Evolutionary conservation across 2,888 invertebrate genomes (phyloP), one percentile per base, ranked within the genome.

Genomic region (Leptinotarsa juncta): DNA sequence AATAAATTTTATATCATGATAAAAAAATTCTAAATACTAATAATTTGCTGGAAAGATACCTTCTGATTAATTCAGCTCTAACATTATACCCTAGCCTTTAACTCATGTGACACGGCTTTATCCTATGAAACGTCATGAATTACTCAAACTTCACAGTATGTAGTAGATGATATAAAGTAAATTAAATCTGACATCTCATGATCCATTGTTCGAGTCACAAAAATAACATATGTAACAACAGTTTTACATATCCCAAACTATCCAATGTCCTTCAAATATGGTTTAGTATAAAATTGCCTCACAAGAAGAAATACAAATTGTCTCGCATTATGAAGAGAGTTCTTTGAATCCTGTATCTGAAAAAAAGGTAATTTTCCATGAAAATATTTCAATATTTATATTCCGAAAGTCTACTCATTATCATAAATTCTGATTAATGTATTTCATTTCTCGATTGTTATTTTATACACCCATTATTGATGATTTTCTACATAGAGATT

Each of bases 321-420:
- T 65, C 88, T 85, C 4, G 89, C 89, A 78, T 90, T 91, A 81
- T 90, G 90, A 72, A 91, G 83, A 1, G 90, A 91, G 85, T 90
- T 91, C 57, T 87, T 88, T 10, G 90, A 88, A 81, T 90, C 90
- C 80, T 90, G 89, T 77, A 91, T 90, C 87, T 88, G 75, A 71
- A 85, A 85, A 65, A 70, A 74, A 57, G 57, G 18, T 49, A 48
- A 4, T 20, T 15, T 7, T 23, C 57, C 18, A 20, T 57, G 3
- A 53, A 53, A 53, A 18, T 12, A 18, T 53, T 12, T 18, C 7
- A 53, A 18, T 12, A 18, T 53, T 53, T 42, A 12, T 42, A 10
- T 42, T 42, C 10, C 0, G 0, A 42, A 42, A 42, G 3, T 42
- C 42, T 42, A 42, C 10, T 42, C 2, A 32, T 5, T 32, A 32